Percentiles rank a stretch among this genome's conserved stretches.
Evolutionary conservation across 1,140 invertebrate genomes (phyloP).

Genomic region (Penaeus chinensis): DNA sequence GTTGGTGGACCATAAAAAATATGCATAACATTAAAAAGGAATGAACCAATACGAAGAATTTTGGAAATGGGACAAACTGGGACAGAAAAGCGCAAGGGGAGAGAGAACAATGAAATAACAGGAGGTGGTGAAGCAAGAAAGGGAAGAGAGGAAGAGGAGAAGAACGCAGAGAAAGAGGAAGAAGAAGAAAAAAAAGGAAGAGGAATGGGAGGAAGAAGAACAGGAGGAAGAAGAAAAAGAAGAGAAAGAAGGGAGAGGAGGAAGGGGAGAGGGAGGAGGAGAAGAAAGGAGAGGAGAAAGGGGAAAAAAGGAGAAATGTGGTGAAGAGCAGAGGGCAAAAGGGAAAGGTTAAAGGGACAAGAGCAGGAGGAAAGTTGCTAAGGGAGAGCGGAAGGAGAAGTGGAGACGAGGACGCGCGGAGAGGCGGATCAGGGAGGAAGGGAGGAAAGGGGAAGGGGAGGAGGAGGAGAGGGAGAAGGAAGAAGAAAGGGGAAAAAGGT

Average conservation of each 20-base stretch:
- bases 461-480: not conserved
- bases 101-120: not conserved
- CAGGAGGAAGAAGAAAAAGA: not conserved
- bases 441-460: not conserved
- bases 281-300: not conserved
- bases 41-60: not conserved
- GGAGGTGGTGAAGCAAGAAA: not conserved
- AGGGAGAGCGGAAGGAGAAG: not conserved
- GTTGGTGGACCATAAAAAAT: too few relatives aligned
- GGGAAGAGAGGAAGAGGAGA: slow-evolving; percentile 16
- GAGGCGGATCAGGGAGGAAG: not conserved
- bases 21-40: too few relatives aligned
- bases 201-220: not conserved
- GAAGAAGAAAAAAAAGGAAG: slow-evolving; percentile 16
- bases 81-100: not conserved
- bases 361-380: too few relatives aligned
- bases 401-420: not conserved
- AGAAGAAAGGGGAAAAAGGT: not conserved
- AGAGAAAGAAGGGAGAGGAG: not conserved
- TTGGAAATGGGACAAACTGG: not conserved
- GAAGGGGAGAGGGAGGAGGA: not conserved
- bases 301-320: not conserved
- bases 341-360: not conserved
- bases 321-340: not conserved
- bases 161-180: slow-evolving; percentile 19